Percentiles rank a stretch among this genome's conserved stretches.
These are phyloP conservation scores for Cephonodes hylas DNA, from an alignment of 2,888 invertebrate species.

Conservation along the genomic window DNA sequence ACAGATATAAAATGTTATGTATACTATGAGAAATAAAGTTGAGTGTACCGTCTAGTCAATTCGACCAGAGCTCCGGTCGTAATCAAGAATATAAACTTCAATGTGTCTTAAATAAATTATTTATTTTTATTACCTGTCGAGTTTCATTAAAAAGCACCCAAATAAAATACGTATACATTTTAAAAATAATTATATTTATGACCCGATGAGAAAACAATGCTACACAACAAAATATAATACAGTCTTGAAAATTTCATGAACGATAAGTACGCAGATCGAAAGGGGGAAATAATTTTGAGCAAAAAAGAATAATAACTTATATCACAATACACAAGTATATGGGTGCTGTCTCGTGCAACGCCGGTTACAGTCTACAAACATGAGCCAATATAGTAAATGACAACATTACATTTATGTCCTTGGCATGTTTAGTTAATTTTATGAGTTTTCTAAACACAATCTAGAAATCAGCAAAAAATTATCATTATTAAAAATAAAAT, in stretches of 20 bases:
- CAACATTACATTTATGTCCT: too few species aligned
- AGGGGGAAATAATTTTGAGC: conserved; percentile 67
- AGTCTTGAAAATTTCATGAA: conserved; percentile 80
- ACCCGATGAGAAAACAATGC: conserved; percentile 74
- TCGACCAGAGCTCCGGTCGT: conserved; percentile 75
- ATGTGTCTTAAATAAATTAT: conserved; percentile 74
- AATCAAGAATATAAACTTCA: conserved; percentile 61
- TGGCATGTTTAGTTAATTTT: too few species aligned
- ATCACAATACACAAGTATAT: conserved; percentile 67
- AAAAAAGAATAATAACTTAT: conserved; percentile 65
- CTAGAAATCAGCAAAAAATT: too few species aligned
- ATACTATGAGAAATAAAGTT: conserved; percentile 68
- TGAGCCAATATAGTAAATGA: too few species aligned
- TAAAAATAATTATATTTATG: conserved; percentile 79
- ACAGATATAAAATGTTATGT: conserved; percentile 74
- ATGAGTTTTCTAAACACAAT: too few species aligned
- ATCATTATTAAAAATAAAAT: too few species aligned
- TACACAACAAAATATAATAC: conserved; percentile 77
- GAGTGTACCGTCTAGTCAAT: conserved; percentile 80
- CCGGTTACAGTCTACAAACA: conserved; percentile 7
- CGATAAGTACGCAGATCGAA: conserved; percentile 75
- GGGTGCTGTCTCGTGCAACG: conserved; percentile 49
- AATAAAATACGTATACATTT: conserved; percentile 34
- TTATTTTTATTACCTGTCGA: conserved; percentile 70
- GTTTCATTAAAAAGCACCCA: conserved; percentile 44